Conservation (phyloP, 2,888 invertebrate genomes). For the Brachycybe producta region DNA sequence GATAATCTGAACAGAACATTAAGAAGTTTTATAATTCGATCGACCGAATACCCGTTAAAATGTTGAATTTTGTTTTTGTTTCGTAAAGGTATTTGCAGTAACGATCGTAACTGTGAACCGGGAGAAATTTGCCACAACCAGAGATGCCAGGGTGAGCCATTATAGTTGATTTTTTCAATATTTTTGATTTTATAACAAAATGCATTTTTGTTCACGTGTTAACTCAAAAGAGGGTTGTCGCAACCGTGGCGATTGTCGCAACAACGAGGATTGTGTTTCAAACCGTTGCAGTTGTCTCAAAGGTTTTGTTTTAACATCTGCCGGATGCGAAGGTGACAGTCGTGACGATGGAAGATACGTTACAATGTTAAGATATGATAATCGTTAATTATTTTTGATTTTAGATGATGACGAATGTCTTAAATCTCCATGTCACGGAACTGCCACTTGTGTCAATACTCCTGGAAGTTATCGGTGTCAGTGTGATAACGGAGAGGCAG, state of each 20-base stretch:
- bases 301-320: constrained; percentile 58
- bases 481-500: constrained; percentile 66
- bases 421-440: constrained; percentile 50
- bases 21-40: constrained; percentile 3
- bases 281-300: constrained; percentile 32
- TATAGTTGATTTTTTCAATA: background rate
- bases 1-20: background rate
- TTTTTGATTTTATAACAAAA: background rate
- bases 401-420: constrained; percentile 52
- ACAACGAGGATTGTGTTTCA: constrained; percentile 46
- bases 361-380: background rate
- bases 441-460: constrained; percentile 63
- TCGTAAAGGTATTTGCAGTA: constrained; percentile 40
- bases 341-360: too few relatives aligned
- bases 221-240: constrained; percentile 52
- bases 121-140: constrained; percentile 78
- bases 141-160: constrained; percentile 45
- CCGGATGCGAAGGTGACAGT: constrained; percentile 61
- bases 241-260: constrained; percentile 62
- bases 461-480: constrained; percentile 66
- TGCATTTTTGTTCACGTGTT: background rate
- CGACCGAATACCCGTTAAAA: background rate
- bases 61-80: background rate
- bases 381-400: background rate
- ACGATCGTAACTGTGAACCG: constrained; percentile 75